Base-by-base conservation (phyloP, 2,888 invertebrate genomes). In the Drosophila barbarae region DNA sequence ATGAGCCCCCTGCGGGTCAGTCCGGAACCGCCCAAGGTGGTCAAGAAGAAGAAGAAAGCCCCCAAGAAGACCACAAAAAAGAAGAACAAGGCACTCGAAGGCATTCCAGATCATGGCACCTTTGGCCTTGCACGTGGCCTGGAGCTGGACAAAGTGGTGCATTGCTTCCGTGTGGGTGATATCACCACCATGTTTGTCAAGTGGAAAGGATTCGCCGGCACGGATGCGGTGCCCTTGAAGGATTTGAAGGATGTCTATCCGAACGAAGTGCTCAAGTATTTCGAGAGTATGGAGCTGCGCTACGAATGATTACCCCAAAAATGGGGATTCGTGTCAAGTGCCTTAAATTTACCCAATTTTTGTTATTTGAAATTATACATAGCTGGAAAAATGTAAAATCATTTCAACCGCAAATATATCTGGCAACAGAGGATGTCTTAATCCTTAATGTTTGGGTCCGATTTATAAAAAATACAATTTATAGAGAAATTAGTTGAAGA, bases 81-180 rank as follows among this genome's bases (percentile, higher is more conserved):
- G 18, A 18, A 18, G 7, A 7, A 26, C 7, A 26, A 0, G 1
- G 1, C 26, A 6, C 3, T 26, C 7, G 26, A 2, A 1, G 26
- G 23, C 23, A 23, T 26, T 26, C 5, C 6, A 26, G 26, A 5
- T 1, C 26, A 26, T 26, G 8, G 7, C 3, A n/a, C 2, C n/a
- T 49, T 18, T 0, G 82, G 82, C 4, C 8, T 71, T 1, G 35
- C 38, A 0, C 76, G 76, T 5, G 66, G 68, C 2, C 15, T 68
- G 46, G 4, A 15, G 6, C 8, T 84, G 53, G 71, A 79, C 0
- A 63, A 42, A 8, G 23, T 84, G 0, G 0, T 58, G 0, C 52
- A 54, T 6, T 15, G 39, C 26, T 58, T 42, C 7, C 30, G 21
- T 13, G 0, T 79, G 12, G 0, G 5, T 0, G 23, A 23, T 0